A percentile compares a stretch with the other conserved stretches of the same genome.
phyloP scores from a whole-genome alignment of 2,797 vertebrate species.

The Diplodus puntazzo region DNA sequence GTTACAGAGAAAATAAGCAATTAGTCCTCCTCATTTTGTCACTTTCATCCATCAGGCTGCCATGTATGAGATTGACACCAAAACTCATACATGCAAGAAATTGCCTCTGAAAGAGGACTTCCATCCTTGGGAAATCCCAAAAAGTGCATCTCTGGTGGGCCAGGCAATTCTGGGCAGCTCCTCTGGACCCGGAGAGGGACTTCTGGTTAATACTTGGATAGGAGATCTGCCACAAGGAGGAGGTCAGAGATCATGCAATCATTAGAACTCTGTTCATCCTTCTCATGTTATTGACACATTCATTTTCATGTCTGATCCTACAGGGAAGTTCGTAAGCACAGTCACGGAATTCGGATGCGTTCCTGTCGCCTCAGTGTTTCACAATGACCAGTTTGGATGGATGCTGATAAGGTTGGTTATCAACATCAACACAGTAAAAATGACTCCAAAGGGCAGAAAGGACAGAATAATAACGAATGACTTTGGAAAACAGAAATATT shows the following conservation, averaged over 20 bases:
- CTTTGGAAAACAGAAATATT: background rate
- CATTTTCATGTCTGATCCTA: background rate
- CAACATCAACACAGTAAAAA: background rate
- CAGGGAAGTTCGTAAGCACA: constrained; percentile 70
- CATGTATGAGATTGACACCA: constrained; percentile 71
- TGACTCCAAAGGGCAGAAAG: background rate
- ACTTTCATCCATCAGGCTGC: constrained; percentile 49
- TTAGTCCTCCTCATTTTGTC: background rate
- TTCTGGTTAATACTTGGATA: constrained; percentile 83
- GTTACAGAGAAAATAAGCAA: background rate
- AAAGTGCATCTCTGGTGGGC: constrained; percentile 56
- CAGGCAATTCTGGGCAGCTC: constrained; percentile 79
- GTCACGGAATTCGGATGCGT: constrained; percentile 84
- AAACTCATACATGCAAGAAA: constrained; percentile 71
- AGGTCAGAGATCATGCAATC: constrained; percentile 45
- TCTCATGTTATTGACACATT: background rate
- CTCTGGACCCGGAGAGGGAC: constrained; percentile 75
- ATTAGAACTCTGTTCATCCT: background rate
- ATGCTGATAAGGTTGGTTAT: constrained; percentile 50
- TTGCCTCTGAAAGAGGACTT: constrained; percentile 65
- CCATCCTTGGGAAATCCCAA: constrained; percentile 75
- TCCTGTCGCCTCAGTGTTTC: constrained; percentile 50
- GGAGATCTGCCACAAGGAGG: constrained; percentile 53
- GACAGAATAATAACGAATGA: no score
- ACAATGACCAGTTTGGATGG: constrained; percentile 67